phyloP scores from a whole-genome alignment of 2,113 vertebrate genomes.

The Nerophis ophidion region DNA sequence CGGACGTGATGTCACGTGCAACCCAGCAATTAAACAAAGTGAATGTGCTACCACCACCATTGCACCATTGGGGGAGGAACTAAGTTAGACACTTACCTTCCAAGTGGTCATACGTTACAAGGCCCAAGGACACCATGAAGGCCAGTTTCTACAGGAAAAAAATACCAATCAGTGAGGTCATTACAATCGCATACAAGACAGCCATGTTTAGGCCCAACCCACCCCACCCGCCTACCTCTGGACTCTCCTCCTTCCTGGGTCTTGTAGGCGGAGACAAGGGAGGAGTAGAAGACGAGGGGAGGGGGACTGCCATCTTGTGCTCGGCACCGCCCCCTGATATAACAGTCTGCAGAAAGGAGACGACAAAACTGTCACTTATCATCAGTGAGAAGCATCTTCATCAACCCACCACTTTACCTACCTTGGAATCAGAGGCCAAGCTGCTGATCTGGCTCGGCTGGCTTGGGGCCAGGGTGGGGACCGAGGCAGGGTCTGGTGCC shows the following conservation, averaged over 20 bases:
- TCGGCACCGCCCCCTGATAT: slow-evolving; percentile 83
- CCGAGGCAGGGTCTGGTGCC: slow-evolving; percentile 5
- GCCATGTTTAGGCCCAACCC: too few relatives aligned
- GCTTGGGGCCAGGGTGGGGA: slow-evolving; percentile 48
- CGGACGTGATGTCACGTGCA: too few relatives aligned
- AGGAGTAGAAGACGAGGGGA: slow-evolving; percentile 71
- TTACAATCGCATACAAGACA: too few relatives aligned
- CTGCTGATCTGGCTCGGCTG: slow-evolving; percentile 94
- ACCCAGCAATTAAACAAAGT: too few relatives aligned
- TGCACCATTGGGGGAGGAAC: not conserved
- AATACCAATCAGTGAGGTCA: not conserved
- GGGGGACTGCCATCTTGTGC: slow-evolving; percentile 75
- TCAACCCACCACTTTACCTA: slow-evolving; percentile 34
- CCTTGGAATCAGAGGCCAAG: slow-evolving; percentile 87
- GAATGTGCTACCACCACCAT: not conserved
- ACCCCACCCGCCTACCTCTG: slow-evolving; percentile 74
- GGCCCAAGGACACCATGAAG: slow-evolving; percentile 96
- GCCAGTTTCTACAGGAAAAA: slow-evolving; percentile 85
- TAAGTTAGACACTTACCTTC: slow-evolving; percentile 69
- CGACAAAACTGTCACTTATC: not conserved
- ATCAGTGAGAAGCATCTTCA: not conserved
- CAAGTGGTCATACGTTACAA: slow-evolving; percentile 94
- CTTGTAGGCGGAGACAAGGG: slow-evolving; percentile 77
- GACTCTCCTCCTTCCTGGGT: slow-evolving; percentile 91
- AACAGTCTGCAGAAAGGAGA: slow-evolving; percentile 64